Evolutionary conservation across 2,888 invertebrate genomes (phyloP), one percentile per base, ranked within the genome.

Genomic region (Protula sp.): DNA sequence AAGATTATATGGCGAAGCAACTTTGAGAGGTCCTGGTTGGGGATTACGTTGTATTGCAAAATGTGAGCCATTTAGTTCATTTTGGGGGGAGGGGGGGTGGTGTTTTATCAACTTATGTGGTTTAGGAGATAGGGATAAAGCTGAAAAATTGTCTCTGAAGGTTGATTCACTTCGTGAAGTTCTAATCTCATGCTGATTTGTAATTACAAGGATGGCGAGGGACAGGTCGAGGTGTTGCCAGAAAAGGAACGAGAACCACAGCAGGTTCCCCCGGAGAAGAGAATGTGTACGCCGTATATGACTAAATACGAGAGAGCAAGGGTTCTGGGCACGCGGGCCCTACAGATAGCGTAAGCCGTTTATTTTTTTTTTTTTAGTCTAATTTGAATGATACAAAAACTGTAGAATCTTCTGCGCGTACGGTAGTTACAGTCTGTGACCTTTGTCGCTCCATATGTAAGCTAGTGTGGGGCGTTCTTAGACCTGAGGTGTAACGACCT

Each of bases 211-310:
- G 91, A 91, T 73, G 92, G 92, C 71, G 90, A 87, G 1, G 92
- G 90, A 71, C 90, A 91, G 75, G 87, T 90, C 48, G 93, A 94
- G 76, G 86, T 93, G 54, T 70, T 58, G 74, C 79, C 27, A 2
- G 87, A 90, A 1, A 1, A 92, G 90, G 73, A 90, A 90, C 47
- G 31, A 24, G 24, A 22, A 22, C 4, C 22, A 76, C 87, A 89
- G 51, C 93, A 93, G 76, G 86, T 92, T 55, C 83, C 90, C 0
- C 74, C 78, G 38, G 65, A 74, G 0, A 94, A 94, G 77, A 86
- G 95, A 27, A 97, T 97, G 54, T 99, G 99, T 1, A 97, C 98
- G 0, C 89, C 91, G 73, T 99, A 94, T 75, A 95, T 99, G 95
- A 99, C 98, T 0, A 99, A 99, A 85, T 94, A 94, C 82, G 94